These are phyloP conservation scores for Scaptomyza flava DNA, from an alignment of 2,888 invertebrate species.

Conservation along the genomic window DNA sequence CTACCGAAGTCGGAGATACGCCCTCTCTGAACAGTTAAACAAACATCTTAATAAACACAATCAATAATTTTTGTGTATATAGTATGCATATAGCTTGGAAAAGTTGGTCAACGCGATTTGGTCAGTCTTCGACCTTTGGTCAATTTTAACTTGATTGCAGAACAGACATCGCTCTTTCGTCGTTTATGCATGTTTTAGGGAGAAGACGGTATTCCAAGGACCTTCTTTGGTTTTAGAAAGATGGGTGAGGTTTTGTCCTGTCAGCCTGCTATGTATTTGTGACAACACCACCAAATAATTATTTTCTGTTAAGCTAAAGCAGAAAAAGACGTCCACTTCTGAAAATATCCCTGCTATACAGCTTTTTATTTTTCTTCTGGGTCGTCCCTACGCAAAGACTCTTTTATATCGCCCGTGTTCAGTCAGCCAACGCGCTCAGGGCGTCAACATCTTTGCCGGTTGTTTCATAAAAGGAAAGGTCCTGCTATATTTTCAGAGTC, in stretches of 20 bases:
- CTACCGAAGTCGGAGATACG: not conserved
- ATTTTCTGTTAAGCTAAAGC: not conserved
- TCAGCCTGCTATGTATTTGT: not conserved
- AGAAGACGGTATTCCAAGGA: no score
- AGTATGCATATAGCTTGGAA: not conserved
- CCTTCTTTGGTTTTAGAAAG: not conserved
- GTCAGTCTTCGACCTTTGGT: not conserved
- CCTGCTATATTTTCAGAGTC: no score
- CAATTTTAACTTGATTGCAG: not conserved
- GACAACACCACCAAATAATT: not conserved
- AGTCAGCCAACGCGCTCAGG: not conserved
- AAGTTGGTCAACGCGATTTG: not conserved
- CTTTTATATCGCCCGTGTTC: no score
- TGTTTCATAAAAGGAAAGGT: not conserved
- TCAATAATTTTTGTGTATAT: slow-evolving; percentile 3
- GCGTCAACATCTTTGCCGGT: not conserved
- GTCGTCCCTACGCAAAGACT: not conserved
- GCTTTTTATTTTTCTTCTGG: not conserved
- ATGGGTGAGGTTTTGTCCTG: not conserved
- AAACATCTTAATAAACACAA: slow-evolving; percentile 1
- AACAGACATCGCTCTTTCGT: no score
- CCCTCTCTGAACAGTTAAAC: not conserved
- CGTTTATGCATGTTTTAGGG: no score
- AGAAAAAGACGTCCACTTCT: not conserved
- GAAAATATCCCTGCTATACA: not conserved